phyloP scores from a whole-genome alignment of 1,140 invertebrate species.

The Lepidurus arcticus region DNA sequence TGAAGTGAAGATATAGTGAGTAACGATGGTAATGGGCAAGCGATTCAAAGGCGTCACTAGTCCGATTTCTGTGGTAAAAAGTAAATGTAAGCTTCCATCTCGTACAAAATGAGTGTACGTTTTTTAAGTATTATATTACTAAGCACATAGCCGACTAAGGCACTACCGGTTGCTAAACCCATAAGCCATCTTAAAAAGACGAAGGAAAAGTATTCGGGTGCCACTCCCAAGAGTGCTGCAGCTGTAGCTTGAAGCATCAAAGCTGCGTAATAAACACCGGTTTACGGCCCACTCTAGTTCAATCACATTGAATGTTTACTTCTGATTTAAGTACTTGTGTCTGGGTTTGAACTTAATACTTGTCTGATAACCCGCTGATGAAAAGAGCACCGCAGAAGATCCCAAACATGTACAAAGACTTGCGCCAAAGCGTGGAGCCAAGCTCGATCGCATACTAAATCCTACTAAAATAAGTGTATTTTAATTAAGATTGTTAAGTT shows the following conservation, averaged over 20 bases:
- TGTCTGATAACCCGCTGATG: not conserved
- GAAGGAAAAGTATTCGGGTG: slow-evolving; percentile 63
- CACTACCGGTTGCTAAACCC: slow-evolving; percentile 65
- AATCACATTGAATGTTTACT: too few relatives aligned
- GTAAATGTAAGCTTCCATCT: too few relatives aligned
- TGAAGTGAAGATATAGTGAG: slow-evolving; percentile 69
- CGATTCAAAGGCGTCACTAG: slow-evolving; percentile 72
- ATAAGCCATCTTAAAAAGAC: slow-evolving; percentile 60
- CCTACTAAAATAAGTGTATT: not conserved
- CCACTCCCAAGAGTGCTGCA: slow-evolving; percentile 57
- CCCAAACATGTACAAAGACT: not conserved
- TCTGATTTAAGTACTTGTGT: too few relatives aligned
- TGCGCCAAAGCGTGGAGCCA: not conserved
- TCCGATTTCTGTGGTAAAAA: slow-evolving; percentile 50
- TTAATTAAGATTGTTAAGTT: not conserved
- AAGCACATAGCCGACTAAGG: slow-evolving; percentile 70
- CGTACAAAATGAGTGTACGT: too few relatives aligned
- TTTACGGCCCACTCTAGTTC: slow-evolving; percentile 59
- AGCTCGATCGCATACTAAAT: not conserved
- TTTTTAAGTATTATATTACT: slow-evolving; percentile 55
- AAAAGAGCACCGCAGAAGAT: not conserved
- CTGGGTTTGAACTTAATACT: not conserved
- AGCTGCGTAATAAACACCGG: slow-evolving; percentile 65
- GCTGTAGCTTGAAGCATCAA: slow-evolving; percentile 62
- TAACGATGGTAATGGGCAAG: slow-evolving; percentile 64